A percentile compares a stretch with the other conserved stretches of the same genome.
These are phyloP conservation scores for Steatornis caripensis DNA, from an alignment of 2,113 vertebrate species.

Conservation along the genomic window DNA sequence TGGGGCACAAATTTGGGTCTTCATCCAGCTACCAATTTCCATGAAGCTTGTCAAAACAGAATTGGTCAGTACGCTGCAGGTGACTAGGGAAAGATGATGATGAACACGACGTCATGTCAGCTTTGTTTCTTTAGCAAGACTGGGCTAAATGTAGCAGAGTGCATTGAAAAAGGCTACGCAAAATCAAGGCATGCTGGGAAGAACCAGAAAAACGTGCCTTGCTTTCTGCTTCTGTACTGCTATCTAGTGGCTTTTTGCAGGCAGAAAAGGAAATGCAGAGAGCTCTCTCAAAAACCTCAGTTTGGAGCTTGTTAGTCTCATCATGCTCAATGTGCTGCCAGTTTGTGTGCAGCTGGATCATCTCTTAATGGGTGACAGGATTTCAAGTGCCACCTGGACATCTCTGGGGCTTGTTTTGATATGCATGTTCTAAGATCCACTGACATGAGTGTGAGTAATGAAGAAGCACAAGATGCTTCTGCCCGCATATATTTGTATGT, in stretches of 20 bases:
- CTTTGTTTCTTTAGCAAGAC: not conserved
- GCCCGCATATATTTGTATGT: not conserved
- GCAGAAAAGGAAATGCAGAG: not conserved
- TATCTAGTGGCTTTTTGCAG: not conserved
- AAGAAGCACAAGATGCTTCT: not conserved
- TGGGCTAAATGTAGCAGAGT: not conserved
- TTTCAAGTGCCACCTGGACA: not conserved
- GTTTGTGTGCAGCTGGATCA: not conserved
- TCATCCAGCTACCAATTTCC: not conserved
- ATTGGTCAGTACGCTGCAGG: not conserved
- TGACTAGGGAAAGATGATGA: not conserved
- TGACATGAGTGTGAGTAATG: not conserved
- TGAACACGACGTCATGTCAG: not conserved
- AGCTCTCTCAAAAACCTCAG: not conserved
- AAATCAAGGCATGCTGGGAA: not conserved
- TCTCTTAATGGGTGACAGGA: not conserved
- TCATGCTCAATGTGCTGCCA: not conserved
- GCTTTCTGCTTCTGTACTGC: not conserved
- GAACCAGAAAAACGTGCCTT: not conserved
- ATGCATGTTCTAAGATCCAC: not conserved
- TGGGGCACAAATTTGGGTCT: not conserved
- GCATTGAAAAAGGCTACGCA: not conserved
- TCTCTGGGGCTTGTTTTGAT: not conserved
- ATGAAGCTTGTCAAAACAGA: not conserved
- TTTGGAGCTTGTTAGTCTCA: not conserved